Conservation (phyloP, 2,888 invertebrate genomes). For the Harpalus rubripes region DNA sequence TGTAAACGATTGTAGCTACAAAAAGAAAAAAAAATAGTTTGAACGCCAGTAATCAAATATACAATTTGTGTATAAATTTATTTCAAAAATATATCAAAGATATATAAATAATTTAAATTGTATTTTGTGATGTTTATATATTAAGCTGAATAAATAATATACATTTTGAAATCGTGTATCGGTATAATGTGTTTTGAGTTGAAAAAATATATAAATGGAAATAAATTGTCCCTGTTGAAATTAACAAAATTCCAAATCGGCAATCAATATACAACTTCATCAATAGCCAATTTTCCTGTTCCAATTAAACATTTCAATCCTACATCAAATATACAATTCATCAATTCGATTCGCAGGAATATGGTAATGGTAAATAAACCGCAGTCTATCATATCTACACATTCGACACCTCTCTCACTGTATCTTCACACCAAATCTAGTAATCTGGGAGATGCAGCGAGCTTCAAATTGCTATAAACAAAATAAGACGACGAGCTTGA, state of each 20-base stretch:
- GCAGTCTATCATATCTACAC: slow-evolving; percentile 1
- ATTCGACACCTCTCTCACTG: not conserved
- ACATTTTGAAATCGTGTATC: not conserved
- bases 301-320: slow-evolving; percentile 15
- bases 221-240: not conserved
- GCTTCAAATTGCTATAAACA: slow-evolving; percentile 12
- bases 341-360: not conserved
- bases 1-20: too few relatives aligned
- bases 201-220: not conserved
- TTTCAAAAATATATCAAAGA: too few relatives aligned
- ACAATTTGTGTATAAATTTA: too few relatives aligned
- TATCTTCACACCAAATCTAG: not conserved
- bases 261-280: slow-evolving; percentile 1
- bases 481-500: slow-evolving; percentile 7
- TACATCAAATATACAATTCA: slow-evolving; percentile 32
- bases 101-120: too few relatives aligned
- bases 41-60: too few relatives aligned
- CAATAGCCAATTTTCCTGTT: slow-evolving; percentile 17
- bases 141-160: too few relatives aligned
- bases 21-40: too few relatives aligned
- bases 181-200: not conserved
- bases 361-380: not conserved
- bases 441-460: slow-evolving; percentile 1
- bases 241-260: not conserved
- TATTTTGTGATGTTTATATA: too few relatives aligned